Percentiles rank a stretch among this genome's conserved stretches.
These are phyloP conservation scores for Aphodius granarius DNA, from an alignment of 2,888 invertebrate species.

Conservation along the genomic window DNA sequence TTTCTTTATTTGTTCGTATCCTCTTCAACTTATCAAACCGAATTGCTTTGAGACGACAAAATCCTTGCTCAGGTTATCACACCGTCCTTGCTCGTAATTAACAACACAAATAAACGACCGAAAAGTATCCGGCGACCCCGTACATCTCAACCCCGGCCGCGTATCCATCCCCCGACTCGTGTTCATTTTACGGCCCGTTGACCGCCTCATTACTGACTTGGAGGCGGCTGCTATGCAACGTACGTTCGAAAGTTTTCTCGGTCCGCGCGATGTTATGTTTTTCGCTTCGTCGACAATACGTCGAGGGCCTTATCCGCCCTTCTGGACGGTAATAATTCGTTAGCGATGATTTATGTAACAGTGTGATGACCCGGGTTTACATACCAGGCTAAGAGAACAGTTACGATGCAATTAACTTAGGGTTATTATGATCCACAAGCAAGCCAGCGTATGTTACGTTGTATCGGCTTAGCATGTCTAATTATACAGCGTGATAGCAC, in stretches of 20 bases:
- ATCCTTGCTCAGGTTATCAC: not conserved
- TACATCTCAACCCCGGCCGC: not conserved
- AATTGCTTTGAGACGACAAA: not conserved
- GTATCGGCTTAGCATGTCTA: not conserved
- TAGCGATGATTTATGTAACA: not conserved
- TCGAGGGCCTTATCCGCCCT: slow-evolving; percentile 21
- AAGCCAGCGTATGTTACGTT: not conserved
- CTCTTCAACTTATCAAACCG: not conserved
- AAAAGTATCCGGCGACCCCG: not conserved
- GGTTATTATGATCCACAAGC: not conserved
- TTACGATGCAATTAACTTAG: not conserved
- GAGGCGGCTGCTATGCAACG: slow-evolving; percentile 37
- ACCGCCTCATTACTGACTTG: slow-evolving; percentile 46
- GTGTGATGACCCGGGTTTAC: not conserved
- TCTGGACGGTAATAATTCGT: not conserved
- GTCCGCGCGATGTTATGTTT: slow-evolving; percentile 21
- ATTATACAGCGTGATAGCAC: not conserved
- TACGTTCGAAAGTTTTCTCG: slow-evolving; percentile 36
- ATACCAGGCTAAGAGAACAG: not conserved
- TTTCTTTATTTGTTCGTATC: too few relatives aligned
- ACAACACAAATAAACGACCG: slow-evolving; percentile 37
- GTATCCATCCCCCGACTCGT: slow-evolving; percentile 31
- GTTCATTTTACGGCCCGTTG: slow-evolving; percentile 52
- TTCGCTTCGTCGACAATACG: not conserved
- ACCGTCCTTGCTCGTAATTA: slow-evolving; percentile 36